Percentiles rank a stretch among this genome's conserved stretches.
Evolutionary conservation across 2,797 vertebrate genomes (phyloP).

Genomic region (Brachymystax lenok): DNA sequence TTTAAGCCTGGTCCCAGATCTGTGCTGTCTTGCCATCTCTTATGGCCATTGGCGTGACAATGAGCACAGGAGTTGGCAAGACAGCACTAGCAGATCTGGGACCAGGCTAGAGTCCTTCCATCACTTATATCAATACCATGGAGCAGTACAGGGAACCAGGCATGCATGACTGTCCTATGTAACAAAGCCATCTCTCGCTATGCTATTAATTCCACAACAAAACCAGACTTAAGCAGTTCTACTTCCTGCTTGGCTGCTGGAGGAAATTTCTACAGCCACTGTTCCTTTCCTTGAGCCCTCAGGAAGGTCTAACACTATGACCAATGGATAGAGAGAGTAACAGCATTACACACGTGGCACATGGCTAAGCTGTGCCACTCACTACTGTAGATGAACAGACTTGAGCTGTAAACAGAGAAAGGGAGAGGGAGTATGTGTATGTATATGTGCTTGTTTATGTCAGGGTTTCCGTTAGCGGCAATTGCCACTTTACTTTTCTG

Average conservation of each 20-base stretch:
- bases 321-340: not conserved
- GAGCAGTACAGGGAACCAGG: no score
- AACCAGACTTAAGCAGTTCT: not conserved
- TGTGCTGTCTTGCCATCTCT: no score
- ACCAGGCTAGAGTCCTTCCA: no score
- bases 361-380: not conserved
- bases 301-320: not conserved
- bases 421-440: not conserved
- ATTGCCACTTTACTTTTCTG: no score
- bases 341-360: not conserved
- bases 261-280: no score
- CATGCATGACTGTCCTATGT: no score
- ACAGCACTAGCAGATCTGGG: not conserved
- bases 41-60: no score
- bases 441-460: no score
- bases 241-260: not conserved
- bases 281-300: no score
- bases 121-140: no score
- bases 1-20: not conserved
- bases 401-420: not conserved
- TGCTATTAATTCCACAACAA: not conserved
- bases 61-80: no score
- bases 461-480: no score
- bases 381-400: not conserved
- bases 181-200: not conserved